Evolutionary conservation across 2,888 invertebrate species (phyloP).

Genomic region (Drosophila flavopinicola): DNA sequence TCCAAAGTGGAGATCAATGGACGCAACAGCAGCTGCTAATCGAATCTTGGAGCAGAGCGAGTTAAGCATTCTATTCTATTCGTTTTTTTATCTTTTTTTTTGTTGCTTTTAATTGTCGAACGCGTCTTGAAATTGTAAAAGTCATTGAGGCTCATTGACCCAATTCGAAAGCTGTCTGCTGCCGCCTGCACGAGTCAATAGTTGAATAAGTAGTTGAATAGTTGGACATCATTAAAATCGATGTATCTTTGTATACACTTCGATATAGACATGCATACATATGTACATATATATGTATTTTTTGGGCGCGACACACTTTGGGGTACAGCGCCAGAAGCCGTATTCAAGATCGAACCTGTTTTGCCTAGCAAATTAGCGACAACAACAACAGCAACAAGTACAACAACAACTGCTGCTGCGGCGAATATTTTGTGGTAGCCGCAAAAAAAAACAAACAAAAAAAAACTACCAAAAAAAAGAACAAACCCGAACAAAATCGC

Average conservation of each 20-base stretch:
- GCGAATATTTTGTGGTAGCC: constrained; percentile 29
- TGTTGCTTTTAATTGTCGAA: constrained; percentile 4
- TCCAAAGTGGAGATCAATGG: constrained; percentile 55
- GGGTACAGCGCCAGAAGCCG: constrained; percentile 23
- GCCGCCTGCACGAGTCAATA: constrained; percentile 17
- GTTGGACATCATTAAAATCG: constrained; percentile 54
- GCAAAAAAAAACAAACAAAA: constrained; percentile 1
- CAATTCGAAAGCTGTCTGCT: constrained; percentile 40
- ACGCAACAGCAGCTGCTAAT: constrained; percentile 51
- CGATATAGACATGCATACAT: no score
- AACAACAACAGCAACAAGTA: constrained; percentile 24
- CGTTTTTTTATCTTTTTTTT: no score
- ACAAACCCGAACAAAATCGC: constrained; percentile 33
- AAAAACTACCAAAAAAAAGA: neutral
- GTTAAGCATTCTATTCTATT: constrained; percentile 51
- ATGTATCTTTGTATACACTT: no score
- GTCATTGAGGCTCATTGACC: constrained; percentile 76
- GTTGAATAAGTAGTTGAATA: constrained; percentile 48
- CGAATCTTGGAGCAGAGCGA: constrained; percentile 40
- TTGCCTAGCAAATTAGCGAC: constrained; percentile 71
- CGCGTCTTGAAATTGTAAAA: constrained; percentile 56
- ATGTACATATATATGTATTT: neutral
- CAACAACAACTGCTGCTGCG: constrained; percentile 23
- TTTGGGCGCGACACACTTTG: constrained; percentile 62
- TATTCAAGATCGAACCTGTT: constrained; percentile 71